These are phyloP conservation scores for Oxycera nigricornis DNA, from an alignment of 2,888 invertebrate species.

Conservation along the genomic window DNA sequence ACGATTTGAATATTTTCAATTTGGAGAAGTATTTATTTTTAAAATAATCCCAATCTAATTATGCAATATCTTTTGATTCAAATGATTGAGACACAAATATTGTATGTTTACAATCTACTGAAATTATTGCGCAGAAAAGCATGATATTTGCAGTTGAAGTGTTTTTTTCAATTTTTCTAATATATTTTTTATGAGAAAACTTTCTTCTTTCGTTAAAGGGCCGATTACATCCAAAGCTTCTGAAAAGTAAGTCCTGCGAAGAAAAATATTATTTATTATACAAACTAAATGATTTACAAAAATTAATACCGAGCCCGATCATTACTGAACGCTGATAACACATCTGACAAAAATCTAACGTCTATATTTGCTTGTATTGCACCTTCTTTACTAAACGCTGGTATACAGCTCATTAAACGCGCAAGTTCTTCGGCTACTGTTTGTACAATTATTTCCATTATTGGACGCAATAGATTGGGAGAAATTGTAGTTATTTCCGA, in stretches of 20 bases:
- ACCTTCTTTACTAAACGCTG: constrained; percentile 72
- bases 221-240: constrained; percentile 84
- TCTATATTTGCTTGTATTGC: constrained; percentile 83
- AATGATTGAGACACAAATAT: too few relatives aligned
- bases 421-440: constrained; percentile 92
- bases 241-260: constrained; percentile 72
- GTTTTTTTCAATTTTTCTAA: too few relatives aligned
- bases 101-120: too few relatives aligned
- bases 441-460: constrained; percentile 81
- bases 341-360: constrained; percentile 71
- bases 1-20: too few relatives aligned
- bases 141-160: too few relatives aligned
- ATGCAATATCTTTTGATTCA: too few relatives aligned
- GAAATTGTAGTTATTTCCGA: constrained; percentile 69
- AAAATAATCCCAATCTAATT: too few relatives aligned
- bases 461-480: constrained; percentile 76
- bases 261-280: background rate
- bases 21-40: too few relatives aligned
- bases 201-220: constrained; percentile 68
- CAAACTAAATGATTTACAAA: background rate
- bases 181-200: too few relatives aligned
- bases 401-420: constrained; percentile 82
- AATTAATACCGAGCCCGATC: constrained; percentile 68
- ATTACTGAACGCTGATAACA: constrained; percentile 71
- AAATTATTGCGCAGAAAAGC: too few relatives aligned